These are phyloP conservation scores for Penaeus indicus DNA, from an alignment of 1,140 invertebrate genomes.

Conservation along the genomic window DNA sequence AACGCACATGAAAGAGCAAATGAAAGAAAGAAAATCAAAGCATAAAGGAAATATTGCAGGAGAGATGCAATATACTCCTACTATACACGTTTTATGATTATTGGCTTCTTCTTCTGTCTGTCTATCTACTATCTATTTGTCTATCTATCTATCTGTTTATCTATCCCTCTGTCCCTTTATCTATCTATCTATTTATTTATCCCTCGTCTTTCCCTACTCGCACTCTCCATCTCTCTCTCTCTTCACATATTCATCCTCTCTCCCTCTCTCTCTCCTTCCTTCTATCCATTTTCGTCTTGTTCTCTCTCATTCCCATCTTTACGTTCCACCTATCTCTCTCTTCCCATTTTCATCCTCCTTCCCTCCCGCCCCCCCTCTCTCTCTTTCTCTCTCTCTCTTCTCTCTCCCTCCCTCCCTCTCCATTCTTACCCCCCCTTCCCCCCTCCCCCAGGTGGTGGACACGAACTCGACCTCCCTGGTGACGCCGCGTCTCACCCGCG, in stretches of 20 bases:
- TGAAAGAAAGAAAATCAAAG: too few species aligned
- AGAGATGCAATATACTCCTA: too few species aligned
- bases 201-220: too few species aligned
- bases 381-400: not conserved
- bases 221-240: too few species aligned
- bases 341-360: not conserved
- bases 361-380: not conserved
- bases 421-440: constrained; percentile 80
- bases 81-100: too few species aligned
- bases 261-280: not conserved
- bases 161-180: too few species aligned
- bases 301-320: not conserved
- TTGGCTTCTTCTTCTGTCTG: too few species aligned
- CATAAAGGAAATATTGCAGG: too few species aligned
- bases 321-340: not conserved
- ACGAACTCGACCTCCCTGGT: constrained; percentile 95
- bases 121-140: too few species aligned
- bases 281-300: not conserved
- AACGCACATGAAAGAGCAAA: too few species aligned
- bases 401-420: not conserved
- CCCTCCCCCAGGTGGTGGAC: constrained; percentile 93
- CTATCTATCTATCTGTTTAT: too few species aligned
- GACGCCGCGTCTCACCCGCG: constrained; percentile 45
- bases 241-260: not conserved
- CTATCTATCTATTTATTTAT: too few species aligned